Percentiles rank a stretch among this genome's conserved stretches.
These are phyloP conservation scores for Physeter macrocephalus DNA, from an alignment of 2,113 vertebrate species.

Conservation along the genomic window DNA sequence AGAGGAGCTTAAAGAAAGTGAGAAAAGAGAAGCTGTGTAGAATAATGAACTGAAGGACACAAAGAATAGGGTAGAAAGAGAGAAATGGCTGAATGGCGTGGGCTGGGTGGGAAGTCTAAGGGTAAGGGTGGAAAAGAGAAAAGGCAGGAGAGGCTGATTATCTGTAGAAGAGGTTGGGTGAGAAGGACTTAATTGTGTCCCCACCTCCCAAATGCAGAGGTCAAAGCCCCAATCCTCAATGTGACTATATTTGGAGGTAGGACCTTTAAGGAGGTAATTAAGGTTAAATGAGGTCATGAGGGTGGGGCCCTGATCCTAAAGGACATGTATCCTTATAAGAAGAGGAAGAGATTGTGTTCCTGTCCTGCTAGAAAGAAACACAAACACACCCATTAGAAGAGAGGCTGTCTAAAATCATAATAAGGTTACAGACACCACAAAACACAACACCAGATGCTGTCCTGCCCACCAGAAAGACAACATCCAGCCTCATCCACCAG, in stretches of 20 bases:
- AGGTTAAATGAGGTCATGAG: background rate
- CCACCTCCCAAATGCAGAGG: background rate
- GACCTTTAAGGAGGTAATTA: background rate
- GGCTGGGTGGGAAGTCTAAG: background rate
- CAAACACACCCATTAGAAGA: too few species aligned
- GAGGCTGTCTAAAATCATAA: too few species aligned
- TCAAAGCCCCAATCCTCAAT: background rate
- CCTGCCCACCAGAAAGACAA: too few species aligned
- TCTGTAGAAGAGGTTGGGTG: background rate
- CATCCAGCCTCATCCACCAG: too few species aligned
- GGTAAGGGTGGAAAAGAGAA: background rate
- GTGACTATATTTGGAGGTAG: background rate
- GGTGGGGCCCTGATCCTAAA: background rate
- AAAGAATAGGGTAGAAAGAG: background rate
- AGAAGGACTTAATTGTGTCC: background rate
- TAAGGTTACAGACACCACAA: too few species aligned
- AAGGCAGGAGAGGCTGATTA: too few species aligned
- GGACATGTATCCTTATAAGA: background rate
- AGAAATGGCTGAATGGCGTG: background rate
- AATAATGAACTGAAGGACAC: background rate
- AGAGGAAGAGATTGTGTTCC: background rate
- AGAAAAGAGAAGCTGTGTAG: background rate
- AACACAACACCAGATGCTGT: too few species aligned
- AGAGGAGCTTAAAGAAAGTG: accelerated
- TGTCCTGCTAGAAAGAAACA: too few species aligned